Conservation (phyloP, 2,797 vertebrate species). For the Brachyalestes nurse region DNA sequence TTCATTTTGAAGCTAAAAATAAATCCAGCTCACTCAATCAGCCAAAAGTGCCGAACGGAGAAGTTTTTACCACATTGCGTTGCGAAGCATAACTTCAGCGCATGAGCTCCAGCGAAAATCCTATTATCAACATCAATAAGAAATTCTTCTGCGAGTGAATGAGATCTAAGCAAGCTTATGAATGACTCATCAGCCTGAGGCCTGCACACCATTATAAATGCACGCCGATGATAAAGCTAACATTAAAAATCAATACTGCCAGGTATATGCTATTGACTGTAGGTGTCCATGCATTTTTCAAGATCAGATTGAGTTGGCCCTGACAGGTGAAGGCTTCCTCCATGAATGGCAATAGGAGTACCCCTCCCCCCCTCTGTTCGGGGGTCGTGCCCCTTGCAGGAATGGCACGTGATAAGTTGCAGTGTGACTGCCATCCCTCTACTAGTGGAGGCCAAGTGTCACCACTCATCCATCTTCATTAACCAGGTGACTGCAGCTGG, state of each 20-base stretch:
- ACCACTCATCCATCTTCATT: conserved; percentile 47
- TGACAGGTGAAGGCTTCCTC: not conserved
- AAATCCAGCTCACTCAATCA: not conserved
- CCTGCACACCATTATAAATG: not conserved
- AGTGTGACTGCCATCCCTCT: conserved; percentile 16
- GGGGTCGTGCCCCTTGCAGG: conserved; percentile 24
- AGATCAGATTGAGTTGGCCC: conserved; percentile 2
- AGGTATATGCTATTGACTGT: conserved; percentile 7
- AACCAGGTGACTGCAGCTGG: conserved; percentile 29
- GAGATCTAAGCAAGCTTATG: conserved; percentile 27
- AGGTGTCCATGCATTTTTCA: not conserved
- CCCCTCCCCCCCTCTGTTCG: not conserved
- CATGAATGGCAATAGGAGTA: conserved; percentile 2
- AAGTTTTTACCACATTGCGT: not conserved
- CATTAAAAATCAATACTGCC: conserved; percentile 12
- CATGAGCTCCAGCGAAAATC: conserved; percentile 3
- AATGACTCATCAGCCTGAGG: conserved; percentile 25
- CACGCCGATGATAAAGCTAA: not conserved
- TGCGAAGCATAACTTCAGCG: not conserved
- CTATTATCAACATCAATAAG: conserved; percentile 17
- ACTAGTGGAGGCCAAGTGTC: conserved; percentile 29
- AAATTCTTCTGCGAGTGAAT: conserved; percentile 2
- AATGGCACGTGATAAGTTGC: conserved; percentile 29
- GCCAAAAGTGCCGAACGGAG: not conserved
- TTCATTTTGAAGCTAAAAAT: not conserved